Conservation (phyloP, 1,140 invertebrate genomes). For the Hirudo medicinalis region DNA sequence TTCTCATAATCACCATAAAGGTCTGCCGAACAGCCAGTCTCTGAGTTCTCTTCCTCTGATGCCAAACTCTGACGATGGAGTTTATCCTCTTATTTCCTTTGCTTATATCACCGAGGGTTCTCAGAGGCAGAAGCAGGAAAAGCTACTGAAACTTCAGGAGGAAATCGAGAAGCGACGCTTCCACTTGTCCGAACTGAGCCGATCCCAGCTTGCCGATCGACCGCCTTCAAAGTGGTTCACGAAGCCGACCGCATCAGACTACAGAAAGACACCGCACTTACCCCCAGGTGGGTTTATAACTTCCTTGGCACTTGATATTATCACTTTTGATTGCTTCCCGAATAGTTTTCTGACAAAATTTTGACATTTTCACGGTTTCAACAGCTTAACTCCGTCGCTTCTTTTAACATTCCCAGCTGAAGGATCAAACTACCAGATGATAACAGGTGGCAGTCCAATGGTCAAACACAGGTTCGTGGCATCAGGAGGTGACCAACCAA, state of each 20-base stretch:
- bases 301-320: too few species aligned
- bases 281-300: not conserved
- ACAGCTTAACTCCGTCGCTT: too few species aligned
- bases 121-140: slow-evolving; percentile 16
- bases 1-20: not conserved
- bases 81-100: slow-evolving; percentile 37
- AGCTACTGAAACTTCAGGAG: slow-evolving; percentile 44
- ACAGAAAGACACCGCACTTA: not conserved
- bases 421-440: too few species aligned
- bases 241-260: not conserved
- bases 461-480: too few species aligned
- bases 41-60: slow-evolving; percentile 18
- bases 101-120: slow-evolving; percentile 30
- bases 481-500: too few species aligned
- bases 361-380: too few species aligned
- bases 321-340: too few species aligned
- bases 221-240: slow-evolving; percentile 3
- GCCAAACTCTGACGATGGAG: slow-evolving; percentile 35
- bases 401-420: too few species aligned
- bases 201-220: not conserved
- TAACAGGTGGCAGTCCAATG: too few species aligned
- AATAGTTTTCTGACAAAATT: too few species aligned
- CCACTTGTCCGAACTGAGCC: slow-evolving; percentile 6
- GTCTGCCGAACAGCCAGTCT: slow-evolving; percentile 19
- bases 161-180: slow-evolving; percentile 48